A percentile compares a stretch with the other conserved stretches of the same genome.
Conservation (phyloP, 2,888 invertebrate species). For the Eucera pruinosa region DNA sequence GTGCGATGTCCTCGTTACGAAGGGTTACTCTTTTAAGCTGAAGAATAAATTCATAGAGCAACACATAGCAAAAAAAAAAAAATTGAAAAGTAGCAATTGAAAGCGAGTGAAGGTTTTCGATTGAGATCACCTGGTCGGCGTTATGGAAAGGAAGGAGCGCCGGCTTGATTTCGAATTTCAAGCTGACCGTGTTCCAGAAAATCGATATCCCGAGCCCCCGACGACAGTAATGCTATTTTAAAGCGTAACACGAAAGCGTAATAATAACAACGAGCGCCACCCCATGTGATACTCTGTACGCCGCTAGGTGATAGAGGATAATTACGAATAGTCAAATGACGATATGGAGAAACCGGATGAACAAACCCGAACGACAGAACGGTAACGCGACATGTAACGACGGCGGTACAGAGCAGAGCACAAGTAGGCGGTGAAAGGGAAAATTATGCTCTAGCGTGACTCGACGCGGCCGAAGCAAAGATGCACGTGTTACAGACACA, state of each 20-base stretch:
- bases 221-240: conserved; percentile 55
- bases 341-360: conserved; percentile 41
- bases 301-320: conserved; percentile 6
- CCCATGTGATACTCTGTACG: neutral
- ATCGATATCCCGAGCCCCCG: conserved; percentile 47
- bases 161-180: conserved; percentile 47
- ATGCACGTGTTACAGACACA: conserved; percentile 40
- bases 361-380: conserved; percentile 3
- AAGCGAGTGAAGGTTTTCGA: neutral
- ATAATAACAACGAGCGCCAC: conserved; percentile 47
- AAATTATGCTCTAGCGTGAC: conserved; percentile 47
- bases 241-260: conserved; percentile 53
- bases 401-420: neutral
- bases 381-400: neutral
- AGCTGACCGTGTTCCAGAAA: conserved; percentile 51
- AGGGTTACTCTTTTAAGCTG: neutral
- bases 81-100: neutral
- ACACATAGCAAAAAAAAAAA: neutral
- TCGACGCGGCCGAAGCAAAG: conserved; percentile 22
- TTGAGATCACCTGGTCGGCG: conserved; percentile 1
- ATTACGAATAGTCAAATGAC: conserved; percentile 36
- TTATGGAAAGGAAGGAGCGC: neutral
- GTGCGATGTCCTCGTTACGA: conserved; percentile 38
- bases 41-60: neutral
- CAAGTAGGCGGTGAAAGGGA: conserved; percentile 62